Percentiles rank a stretch among this genome's conserved stretches.
These are phyloP conservation scores for Rhinolophus sinicus DNA, from an alignment of 2,113 vertebrate species.

Conservation along the genomic window DNA sequence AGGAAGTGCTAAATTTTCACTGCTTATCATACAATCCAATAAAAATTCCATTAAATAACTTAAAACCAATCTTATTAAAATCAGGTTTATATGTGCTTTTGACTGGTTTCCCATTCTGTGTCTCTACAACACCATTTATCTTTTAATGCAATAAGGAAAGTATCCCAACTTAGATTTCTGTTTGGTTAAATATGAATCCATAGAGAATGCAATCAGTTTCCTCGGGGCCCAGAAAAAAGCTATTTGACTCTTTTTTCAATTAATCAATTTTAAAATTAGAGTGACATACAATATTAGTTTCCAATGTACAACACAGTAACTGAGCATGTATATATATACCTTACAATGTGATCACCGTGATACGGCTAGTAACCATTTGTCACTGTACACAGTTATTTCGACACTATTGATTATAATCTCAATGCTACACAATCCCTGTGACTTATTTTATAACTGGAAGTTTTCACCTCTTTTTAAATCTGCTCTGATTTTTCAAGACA, in stretches of 20 bases:
- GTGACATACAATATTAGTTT: too few species aligned
- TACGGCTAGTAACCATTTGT: too few species aligned
- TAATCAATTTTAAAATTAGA: too few species aligned
- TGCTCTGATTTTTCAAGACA: not conserved
- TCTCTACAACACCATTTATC: not conserved
- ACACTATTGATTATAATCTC: too few species aligned
- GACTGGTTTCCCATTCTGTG: not conserved
- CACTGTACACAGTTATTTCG: too few species aligned
- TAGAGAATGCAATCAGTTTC: not conserved
- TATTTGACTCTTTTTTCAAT: not conserved
- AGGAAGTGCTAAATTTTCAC: not conserved
- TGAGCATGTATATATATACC: too few species aligned
- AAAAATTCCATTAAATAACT: constrained; percentile 11
- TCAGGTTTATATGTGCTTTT: not conserved
- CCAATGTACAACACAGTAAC: too few species aligned
- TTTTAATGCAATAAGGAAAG: not conserved
- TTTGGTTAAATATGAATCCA: constrained; percentile 1
- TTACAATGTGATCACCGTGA: too few species aligned
- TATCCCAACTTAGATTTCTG: not conserved
- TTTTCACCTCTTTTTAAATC: not conserved
- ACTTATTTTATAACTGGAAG: too few species aligned
- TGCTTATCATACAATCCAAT: not conserved
- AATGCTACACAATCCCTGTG: too few species aligned
- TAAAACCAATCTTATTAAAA: constrained; percentile 5
- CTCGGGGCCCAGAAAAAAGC: not conserved